These are phyloP conservation scores for Antheraea assamensis DNA, from an alignment of 2,888 invertebrate species.

Conservation along the genomic window DNA sequence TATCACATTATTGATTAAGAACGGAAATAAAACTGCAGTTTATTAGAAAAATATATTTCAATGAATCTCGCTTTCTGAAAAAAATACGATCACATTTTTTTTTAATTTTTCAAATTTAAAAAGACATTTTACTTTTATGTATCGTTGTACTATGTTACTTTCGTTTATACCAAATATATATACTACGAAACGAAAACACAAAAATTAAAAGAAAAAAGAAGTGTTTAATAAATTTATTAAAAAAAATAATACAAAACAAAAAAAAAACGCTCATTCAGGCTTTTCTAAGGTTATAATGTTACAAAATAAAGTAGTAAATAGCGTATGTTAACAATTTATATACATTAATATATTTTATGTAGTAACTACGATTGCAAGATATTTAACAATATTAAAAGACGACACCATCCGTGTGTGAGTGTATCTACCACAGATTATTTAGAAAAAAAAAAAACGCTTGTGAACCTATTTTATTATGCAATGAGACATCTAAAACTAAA, in stretches of 20 bases:
- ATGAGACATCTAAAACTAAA: constrained; percentile 43
- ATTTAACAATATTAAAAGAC: constrained; percentile 42
- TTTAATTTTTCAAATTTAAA: constrained; percentile 47
- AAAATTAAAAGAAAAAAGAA: constrained; percentile 49
- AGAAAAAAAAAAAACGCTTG: constrained; percentile 23
- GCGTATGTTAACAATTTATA: constrained; percentile 66
- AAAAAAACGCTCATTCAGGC: constrained; percentile 68
- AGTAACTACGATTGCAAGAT: constrained; percentile 50
- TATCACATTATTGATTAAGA: too few relatives aligned
- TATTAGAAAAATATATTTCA: constrained; percentile 76
- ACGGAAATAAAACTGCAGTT: constrained; percentile 53
- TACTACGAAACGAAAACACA: constrained; percentile 27
- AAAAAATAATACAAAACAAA: constrained; percentile 67
- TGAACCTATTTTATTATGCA: constrained; percentile 5
- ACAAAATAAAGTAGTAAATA: constrained; percentile 66
- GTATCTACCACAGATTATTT: constrained; percentile 30
- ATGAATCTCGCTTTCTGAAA: constrained; percentile 61
- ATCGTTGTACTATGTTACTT: neutral
- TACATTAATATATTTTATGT: constrained; percentile 52
- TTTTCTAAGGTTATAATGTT: constrained; percentile 62
- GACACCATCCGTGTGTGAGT: constrained; percentile 33
- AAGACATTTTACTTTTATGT: constrained; percentile 27
- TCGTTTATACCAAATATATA: constrained; percentile 14
- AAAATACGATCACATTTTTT: constrained; percentile 43
- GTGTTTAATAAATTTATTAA: constrained; percentile 79